Base-by-base conservation (phyloP, 2,888 invertebrate species). In the Drosophila affinis region DNA sequence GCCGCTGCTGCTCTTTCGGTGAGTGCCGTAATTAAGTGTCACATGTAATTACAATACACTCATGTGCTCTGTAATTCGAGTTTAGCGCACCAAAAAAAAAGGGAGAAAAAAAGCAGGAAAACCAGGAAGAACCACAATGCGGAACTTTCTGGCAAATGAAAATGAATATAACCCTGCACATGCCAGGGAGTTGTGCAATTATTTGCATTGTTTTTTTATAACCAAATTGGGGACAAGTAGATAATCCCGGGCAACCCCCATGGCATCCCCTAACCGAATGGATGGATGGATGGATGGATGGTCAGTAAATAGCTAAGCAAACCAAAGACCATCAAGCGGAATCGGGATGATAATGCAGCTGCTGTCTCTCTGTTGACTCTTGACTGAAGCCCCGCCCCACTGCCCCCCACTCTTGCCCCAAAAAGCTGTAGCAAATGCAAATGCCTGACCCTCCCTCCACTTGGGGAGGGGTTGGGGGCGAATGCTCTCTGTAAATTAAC, bases 11-110 rank as follows among this genome's bases (percentile, higher is more conserved):
- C 29, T 29, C 49, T 61, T 63, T 52, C 54, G 60, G 75, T 75
- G 76, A 87, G 75, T 85, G 78, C 70, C 73, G 78, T 87, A 87
- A 86, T 88, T 88, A 88, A 86, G 89, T 88, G 87, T 89, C 87
- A 88, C 88, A 77, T 86, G 79, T 86, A 87, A 88, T 87, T 87
- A 88, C 87, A 87, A 86, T 89, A 85, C 85, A 85, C 88, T 85
- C 87, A 86, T 83, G 87, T 82, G 83, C 86, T 88, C 82, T 88
- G 86, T 83, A 83, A 83, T 83, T 88, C 80, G 83, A 88, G 74
- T 88, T 88, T 86, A 87, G 82, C 83, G 69, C 64, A 72, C 58
- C 34, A 39, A 14, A 39, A 39, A 39, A 48, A 56, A 45, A 51
- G 54, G 39, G n/a, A 44, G 10, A 39, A 32, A 55, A 61, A 45